Evolutionary conservation across 2,888 invertebrate genomes (phyloP).

Genomic region (Mimas tiliae): DNA sequence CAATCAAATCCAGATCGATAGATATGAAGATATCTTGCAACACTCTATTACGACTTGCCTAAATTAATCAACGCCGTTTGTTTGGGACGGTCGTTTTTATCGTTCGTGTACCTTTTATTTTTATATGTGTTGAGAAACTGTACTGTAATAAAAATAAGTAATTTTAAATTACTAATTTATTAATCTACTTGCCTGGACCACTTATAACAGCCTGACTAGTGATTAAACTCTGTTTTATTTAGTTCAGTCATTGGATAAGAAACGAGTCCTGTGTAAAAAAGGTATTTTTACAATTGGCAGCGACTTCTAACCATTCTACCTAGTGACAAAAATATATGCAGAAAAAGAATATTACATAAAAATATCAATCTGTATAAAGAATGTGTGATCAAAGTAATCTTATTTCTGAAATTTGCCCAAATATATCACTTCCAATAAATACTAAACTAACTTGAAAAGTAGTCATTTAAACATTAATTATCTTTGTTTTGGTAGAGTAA

Average conservation of each 20-base stretch:
- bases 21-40: conserved; percentile 71
- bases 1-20: conserved; percentile 71
- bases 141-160: not conserved
- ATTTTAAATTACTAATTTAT: no score
- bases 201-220: not conserved
- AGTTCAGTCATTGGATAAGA: not conserved
- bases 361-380: not conserved
- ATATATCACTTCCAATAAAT: not conserved
- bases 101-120: no score
- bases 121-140: conserved; percentile 7
- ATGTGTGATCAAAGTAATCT: not conserved
- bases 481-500: not conserved
- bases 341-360: no score
- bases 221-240: not conserved
- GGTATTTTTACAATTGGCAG: no score
- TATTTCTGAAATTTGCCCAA: not conserved
- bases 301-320: not conserved
- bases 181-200: conserved; percentile 1
- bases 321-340: not conserved
- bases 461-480: not conserved
- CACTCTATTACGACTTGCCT: conserved; percentile 57
- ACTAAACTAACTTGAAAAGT: not conserved
- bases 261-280: not conserved
- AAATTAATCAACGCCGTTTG: conserved; percentile 62
- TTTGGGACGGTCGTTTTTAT: conserved; percentile 36